Conservation (phyloP, 2,113 vertebrate genomes). For the Anser brachyrhynchus region DNA sequence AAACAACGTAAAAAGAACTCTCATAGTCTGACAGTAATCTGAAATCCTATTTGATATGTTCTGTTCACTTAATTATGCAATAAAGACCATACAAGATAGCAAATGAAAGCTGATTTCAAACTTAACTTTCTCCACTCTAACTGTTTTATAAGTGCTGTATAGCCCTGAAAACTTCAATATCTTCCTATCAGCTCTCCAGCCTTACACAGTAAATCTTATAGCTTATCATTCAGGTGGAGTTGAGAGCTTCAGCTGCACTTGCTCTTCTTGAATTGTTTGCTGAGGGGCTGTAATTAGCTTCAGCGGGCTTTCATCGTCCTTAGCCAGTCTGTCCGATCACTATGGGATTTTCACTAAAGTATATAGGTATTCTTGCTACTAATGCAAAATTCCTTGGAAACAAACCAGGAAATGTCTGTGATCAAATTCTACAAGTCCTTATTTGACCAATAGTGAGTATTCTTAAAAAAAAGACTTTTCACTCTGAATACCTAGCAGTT, state of each 20-base stretch:
- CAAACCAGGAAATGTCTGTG: not conserved
- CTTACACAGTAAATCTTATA: not conserved
- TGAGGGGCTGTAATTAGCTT: not conserved
- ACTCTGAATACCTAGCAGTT: not conserved
- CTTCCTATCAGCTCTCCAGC: not conserved
- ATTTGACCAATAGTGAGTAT: not conserved
- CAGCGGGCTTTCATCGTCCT: not conserved
- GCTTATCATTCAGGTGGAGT: not conserved
- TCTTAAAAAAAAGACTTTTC: not conserved
- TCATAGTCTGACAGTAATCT: not conserved
- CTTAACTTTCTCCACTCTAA: not conserved
- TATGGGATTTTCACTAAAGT: not conserved
- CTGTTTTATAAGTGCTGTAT: not conserved
- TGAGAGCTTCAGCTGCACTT: not conserved
- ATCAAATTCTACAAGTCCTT: not conserved
- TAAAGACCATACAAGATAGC: not conserved
- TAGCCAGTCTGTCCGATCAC: not conserved
- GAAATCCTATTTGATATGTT: not conserved
- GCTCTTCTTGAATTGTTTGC: not conserved
- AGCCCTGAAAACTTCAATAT: not conserved
- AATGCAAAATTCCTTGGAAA: not conserved
- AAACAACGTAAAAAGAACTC: not conserved
- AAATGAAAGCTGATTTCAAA: not conserved
- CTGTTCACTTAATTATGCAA: not conserved
- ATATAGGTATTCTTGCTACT: not conserved